Conservation (phyloP, 2,113 vertebrate species). For the Halcyon malimbica region DNA sequence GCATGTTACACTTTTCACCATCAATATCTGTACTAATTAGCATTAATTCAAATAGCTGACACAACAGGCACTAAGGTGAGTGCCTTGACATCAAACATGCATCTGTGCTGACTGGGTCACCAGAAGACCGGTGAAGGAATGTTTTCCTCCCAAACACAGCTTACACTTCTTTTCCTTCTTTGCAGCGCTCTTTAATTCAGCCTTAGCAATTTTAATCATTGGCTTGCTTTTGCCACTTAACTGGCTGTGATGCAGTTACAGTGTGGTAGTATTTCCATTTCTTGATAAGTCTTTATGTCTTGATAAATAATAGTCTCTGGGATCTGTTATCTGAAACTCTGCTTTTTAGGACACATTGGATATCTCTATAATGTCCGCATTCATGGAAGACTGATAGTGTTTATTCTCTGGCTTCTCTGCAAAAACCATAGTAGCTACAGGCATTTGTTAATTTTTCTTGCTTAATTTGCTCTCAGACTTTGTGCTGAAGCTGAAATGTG, state of each 20-base stretch:
- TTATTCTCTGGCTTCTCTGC: neutral
- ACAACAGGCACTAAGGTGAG: neutral
- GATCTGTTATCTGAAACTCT: neutral
- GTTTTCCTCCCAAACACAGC: neutral
- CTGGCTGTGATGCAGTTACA: neutral
- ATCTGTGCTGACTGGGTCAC: neutral
- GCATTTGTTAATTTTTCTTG: neutral
- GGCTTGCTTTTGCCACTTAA: neutral
- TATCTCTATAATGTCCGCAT: neutral
- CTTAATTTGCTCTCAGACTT: neutral
- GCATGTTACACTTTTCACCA: neutral
- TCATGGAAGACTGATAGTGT: neutral
- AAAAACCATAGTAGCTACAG: neutral
- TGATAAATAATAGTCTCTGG: neutral
- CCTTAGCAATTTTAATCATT: neutral
- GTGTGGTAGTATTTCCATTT: neutral
- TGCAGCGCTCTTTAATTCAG: neutral
- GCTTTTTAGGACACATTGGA: neutral
- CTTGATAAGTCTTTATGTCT: neutral
- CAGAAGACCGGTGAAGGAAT: neutral
- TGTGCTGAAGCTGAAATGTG: neutral
- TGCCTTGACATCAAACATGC: neutral
- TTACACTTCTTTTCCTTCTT: neutral
- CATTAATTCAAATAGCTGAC: neutral
- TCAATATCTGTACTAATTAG: neutral